Percentiles rank a stretch among this genome's conserved stretches.
Evolutionary conservation across 2,113 vertebrate species (phyloP).

Genomic region (Donacobius atricapilla): DNA sequence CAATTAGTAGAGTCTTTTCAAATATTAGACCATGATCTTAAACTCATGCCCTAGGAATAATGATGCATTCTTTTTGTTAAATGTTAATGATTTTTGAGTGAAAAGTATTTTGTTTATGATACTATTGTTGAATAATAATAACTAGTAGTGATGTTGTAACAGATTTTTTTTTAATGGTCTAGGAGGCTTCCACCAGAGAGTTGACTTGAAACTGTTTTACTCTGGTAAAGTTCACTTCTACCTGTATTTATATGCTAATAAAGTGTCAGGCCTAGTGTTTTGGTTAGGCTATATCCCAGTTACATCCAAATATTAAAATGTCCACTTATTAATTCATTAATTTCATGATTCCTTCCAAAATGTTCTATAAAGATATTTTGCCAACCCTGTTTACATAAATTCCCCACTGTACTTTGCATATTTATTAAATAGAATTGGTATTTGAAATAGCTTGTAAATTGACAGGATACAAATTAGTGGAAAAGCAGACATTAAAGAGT

Average conservation of each 20-base stretch:
- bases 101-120: not conserved
- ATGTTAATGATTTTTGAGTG: not conserved
- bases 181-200: not conserved
- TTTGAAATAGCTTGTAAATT: constrained; percentile 54
- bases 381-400: constrained; percentile 49
- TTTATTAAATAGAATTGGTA: constrained; percentile 52
- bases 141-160: not conserved
- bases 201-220: not conserved
- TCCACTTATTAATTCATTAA: constrained; percentile 16
- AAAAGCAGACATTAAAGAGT: constrained; percentile 20
- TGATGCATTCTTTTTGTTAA: not conserved
- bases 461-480: constrained; percentile 51
- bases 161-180: not conserved
- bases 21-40: not conserved
- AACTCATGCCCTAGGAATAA: not conserved
- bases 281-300: not conserved
- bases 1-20: constrained; percentile 7
- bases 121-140: not conserved
- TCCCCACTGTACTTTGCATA: constrained; percentile 47
- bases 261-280: not conserved
- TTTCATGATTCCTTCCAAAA: constrained; percentile 9
- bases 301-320: not conserved
- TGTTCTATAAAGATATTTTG: constrained; percentile 29
- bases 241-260: not conserved
- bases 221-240: not conserved